Base-by-base conservation (phyloP, 2,888 invertebrate genomes). In the Amaurobius ferox region DNA sequence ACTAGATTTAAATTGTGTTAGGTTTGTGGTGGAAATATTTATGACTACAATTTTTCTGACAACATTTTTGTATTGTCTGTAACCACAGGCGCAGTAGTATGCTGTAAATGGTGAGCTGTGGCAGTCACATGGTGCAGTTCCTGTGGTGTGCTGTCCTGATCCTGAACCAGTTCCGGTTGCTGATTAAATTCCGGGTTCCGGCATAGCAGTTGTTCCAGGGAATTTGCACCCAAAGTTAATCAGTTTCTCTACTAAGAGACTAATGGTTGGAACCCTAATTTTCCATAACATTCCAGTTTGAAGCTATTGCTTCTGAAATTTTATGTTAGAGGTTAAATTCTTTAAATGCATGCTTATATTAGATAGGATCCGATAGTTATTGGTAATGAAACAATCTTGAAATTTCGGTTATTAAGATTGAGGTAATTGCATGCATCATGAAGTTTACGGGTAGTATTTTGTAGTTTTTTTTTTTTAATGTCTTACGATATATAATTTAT, bases 11-110 rank as follows among this genome's bases (percentile, higher is more conserved):
- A n/a, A 23, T 19, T 61, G 23, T 80, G 9, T 66, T 71, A 83
- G 28, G 62, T 62, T 68, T 74, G 26, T 74, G 66, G 83, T 85
- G 78, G 83, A 72, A 71, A 48, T 72, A 30, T 76, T 44, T 83
- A 55, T 44, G 23, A 39, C 78, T 11, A 32, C 23, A 68, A 3
- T 74, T 66, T 35, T 55, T 78, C 86, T 86, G 86, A 86, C 76
- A 79, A 48, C n/a, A 40, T 86, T 87, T 87, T 87, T 87, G 77
- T 81, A 87, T 81, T 87, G 81, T 87, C 87, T 87, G 83, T 87
- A 87, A 87, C 83, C 79, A 83, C 87, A 87, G 87, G 87, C 83
- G 87, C 87, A 79, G 87, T 87, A 83, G 83, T 83, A 87, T 79
- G 87, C 87, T 78, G 87, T 87, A 86, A 86, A 35, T 74, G 86